Evolutionary conservation across 2,113 vertebrate species (phyloP), one percentile per base, ranked within the genome.

Genomic region (Phylloscopus trochiloides): DNA sequence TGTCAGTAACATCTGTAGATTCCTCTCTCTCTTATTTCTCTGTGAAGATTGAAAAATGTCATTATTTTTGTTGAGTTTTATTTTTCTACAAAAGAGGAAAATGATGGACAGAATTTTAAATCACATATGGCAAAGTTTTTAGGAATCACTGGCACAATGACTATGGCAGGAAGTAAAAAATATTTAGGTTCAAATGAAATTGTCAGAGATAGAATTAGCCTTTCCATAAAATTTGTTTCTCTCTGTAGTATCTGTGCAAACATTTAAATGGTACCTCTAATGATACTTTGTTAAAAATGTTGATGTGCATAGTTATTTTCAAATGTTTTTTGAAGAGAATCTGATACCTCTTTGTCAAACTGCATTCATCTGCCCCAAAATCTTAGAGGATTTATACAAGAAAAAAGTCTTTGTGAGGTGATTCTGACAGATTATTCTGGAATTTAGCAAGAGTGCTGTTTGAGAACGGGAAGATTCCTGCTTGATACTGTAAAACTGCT

Each of bases 1-100:
- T 96, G 92, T 97, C 87, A 97, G 92, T 84, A 95, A 92, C 55
- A 83, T 97, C 77, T 96, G 97, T 94, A 96, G 61, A 88, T 94
- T 74, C 52, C 26, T 32, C 34, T 65, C 48, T 72, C 34, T 90
- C 90, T 94, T 81, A 83, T 94, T 96, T 93, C 73, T 93, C 10
- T 25, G 58, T 12, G 45, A 97, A 94, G 89, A 96, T 61, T 92
- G 96, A 96, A 96, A 96, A 88, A 92, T 5, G 1, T 93, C 82
- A 95, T 84, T 94, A 96, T 94, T 80, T 96, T 92, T 91, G 76
- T 87, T 83, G 71, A 54, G 72, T 94, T 91, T 94, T 89, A 74
- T 79, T 95, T 97, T 92, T 90, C 71, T 90, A 24, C 76, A 70
- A 68, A 45, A 16, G 26, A 79, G 92, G 52, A 84, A 96, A 52